These are phyloP conservation scores for Porites divaricata DNA, from an alignment of 92 coral and sea anemone species.

Conservation along the genomic window DNA sequence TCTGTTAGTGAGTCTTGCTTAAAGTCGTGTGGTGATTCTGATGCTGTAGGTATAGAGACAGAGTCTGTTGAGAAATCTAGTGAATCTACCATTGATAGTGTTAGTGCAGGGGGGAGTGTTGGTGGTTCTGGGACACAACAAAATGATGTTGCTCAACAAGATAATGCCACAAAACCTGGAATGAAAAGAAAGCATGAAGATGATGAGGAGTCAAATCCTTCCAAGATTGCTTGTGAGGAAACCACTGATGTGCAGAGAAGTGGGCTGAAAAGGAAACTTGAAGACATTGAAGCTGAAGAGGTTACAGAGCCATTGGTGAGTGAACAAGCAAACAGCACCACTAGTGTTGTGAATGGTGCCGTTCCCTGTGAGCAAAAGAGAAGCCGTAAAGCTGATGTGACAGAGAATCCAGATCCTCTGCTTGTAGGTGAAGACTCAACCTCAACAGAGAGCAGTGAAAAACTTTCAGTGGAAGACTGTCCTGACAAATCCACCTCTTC, in stretches of 20 bases:
- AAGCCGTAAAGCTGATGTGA: neutral
- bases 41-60: neutral
- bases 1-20: slow-evolving; percentile 7
- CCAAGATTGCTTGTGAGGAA: slow-evolving; percentile 30
- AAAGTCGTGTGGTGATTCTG: neutral
- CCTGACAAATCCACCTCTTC: neutral
- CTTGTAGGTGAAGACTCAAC: neutral
- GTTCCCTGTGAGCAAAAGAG: neutral
- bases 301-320: neutral
- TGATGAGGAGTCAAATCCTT: slow-evolving; percentile 9
- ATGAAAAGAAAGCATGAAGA: slow-evolving; percentile 23
- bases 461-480: neutral
- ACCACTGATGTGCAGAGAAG: neutral
- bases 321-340: neutral
- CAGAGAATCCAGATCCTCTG: neutral
- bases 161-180: neutral
- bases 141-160: neutral
- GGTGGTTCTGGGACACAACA: neutral
- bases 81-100: neutral
- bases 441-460: neutral
- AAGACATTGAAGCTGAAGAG: neutral
- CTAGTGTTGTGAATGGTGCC: neutral
- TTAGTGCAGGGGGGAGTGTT: neutral
- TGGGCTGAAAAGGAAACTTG: slow-evolving; percentile 25
- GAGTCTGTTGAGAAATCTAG: slow-evolving; percentile 7